Evolutionary conservation across 1,140 invertebrate genomes (phyloP), one percentile per base, ranked within the genome.

Genomic region (Drosophila athabasca): DNA sequence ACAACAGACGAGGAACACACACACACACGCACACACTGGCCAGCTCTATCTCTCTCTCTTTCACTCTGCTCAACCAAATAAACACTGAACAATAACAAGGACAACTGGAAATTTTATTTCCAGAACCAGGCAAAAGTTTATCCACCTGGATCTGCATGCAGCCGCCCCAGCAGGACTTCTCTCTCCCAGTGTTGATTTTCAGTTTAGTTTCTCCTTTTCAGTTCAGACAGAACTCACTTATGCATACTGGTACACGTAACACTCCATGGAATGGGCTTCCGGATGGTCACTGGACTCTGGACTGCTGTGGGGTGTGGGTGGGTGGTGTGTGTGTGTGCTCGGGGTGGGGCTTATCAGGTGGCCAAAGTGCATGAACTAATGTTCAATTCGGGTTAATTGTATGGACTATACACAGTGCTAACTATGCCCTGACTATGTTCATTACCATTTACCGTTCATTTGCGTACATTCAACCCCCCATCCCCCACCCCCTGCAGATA

Each of bases 101-200:
- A 60, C 53, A 48, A 53, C 44, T 66, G 67, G 48, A 79, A 88
- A 87, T 76, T 88, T 66, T 70, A 75, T 74, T 79, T 62, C 11
- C 57, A 43, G 65, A 60, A 70, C 11, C 41, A 35, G 51, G 60
- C 68, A 69, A 62, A 74, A 74, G 50, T 67, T 79, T 79, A 59
- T 64, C 72, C 61, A 65, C 64, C 39, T 15, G 26, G 7, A 15
- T 45, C 35, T 39, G 35, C 11, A 39, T 11, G 3, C 9, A 11
- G 31, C 35, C n/a, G n/a, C n/a, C n/a, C n/a, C 31, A 39, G 11
- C 35, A 2, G 26, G 26, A 29, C 6, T 7, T 2, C 8, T 48
- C 45, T 29, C 45, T 53, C 15, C 51, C 51, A 53, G 51, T 53
- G 67, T 69, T 70, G 67, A 70, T 70, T 70, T 69, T 70, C 69